Conservation (phyloP, 1,140 invertebrate genomes). For the Schlechtendalia chinensis region DNA sequence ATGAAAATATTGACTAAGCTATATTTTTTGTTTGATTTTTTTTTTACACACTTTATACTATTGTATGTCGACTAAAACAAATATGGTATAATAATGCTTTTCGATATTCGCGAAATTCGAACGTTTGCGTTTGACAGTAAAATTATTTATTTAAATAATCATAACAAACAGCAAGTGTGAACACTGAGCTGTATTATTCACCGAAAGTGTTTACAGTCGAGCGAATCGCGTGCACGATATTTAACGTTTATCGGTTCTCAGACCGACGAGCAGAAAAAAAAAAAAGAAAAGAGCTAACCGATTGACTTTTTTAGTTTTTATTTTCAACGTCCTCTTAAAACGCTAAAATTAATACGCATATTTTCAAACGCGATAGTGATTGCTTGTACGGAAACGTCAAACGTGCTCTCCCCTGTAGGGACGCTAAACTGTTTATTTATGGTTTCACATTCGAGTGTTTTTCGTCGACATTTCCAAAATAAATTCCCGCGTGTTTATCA, state of each 20-base stretch:
- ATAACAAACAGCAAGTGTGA: slow-evolving; percentile 17
- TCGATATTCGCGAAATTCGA: slow-evolving; percentile 5
- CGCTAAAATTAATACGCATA: no score
- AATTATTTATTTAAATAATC: slow-evolving; percentile 32
- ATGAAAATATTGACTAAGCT: slow-evolving; percentile 6
- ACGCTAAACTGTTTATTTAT: slow-evolving; percentile 41
- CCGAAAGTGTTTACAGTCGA: background rate
- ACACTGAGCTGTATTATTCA: background rate
- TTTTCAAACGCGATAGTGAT: no score
- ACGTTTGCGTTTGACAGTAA: slow-evolving; percentile 24
- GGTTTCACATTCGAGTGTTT: slow-evolving; percentile 31
- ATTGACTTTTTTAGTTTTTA: no score
- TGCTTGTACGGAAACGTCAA: background rate
- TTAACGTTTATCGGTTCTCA: no score
- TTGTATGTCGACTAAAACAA: slow-evolving; percentile 18
- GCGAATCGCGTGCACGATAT: no score
- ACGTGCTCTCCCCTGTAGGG: background rate
- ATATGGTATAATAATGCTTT: slow-evolving; percentile 13
- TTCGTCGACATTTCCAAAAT: background rate
- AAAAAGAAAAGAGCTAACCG: no score
- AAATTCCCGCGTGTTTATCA: slow-evolving; percentile 31
- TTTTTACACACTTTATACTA: background rate
- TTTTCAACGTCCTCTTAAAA: no score
- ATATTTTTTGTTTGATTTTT: background rate
- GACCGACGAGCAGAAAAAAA: no score